Base-by-base conservation (phyloP, 2,888 invertebrate genomes). In the Drosophila anomelani region DNA sequence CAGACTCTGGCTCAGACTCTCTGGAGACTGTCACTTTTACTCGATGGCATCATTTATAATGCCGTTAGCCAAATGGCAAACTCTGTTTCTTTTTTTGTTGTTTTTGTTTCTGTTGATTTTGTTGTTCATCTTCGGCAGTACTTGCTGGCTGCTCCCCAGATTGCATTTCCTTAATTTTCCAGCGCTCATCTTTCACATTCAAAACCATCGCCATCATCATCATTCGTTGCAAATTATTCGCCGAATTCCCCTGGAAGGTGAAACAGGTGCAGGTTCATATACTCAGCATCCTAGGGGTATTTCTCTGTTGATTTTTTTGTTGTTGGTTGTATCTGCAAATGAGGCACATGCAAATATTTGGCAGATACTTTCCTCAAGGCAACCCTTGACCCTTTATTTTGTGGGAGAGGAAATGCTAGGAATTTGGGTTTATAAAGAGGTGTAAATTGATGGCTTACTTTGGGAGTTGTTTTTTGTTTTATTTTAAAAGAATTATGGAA, bases 131-230 rank as follows among this genome's bases (percentile, higher is more conserved):
- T 46, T 54, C 53, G 43, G 58, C 55, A 51, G 47, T 74, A 71
- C 78, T n/a, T 23, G 38, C 39, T 41, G 38, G 29, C 74, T 82
- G 80, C 70, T 77, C 66, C 64, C 49, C 68, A 41, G 68, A 71
- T 64, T 71, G 72, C 75, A 87, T 79, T 85, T 84, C 84, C 84
- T 89, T 82, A 84, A 84, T 89, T 84, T 84, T 71, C 79, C 79
- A 79, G 39, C 71, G 64, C 78, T 85, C 89, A 83, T 75, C 86
- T 64, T 67, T 82, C 75, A 71, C 63, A 76, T 77, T 75, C 68
- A 61, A 49, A 78, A 64, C 79, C 79, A 68, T 59, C 78, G 61
- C 63, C 60, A 63, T 78, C 63, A 75, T 78, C 60, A 60, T 71
- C 75, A 64, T 57, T 54, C 61, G 71, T 38, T 53, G 57, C 44